Evolutionary conservation across 2,113 vertebrate genomes (phyloP), one percentile per base, ranked within the genome.

Genomic region (Stegostoma tigrinum): DNA sequence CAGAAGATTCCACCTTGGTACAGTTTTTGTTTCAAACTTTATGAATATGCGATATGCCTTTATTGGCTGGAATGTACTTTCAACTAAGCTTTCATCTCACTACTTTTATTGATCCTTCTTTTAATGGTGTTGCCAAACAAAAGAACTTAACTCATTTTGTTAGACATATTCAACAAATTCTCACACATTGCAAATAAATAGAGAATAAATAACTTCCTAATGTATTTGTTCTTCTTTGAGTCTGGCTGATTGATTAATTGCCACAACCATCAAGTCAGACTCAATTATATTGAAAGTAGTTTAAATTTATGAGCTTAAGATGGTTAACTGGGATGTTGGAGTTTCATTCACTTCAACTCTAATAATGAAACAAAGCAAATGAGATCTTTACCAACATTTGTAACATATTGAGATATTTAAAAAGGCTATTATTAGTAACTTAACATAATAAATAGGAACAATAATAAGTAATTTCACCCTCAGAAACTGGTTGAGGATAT

Each of bases 301-400:
- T 89, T 45, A 89, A 45, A 89, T 89, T 89, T 89, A 89, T 89
- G 86, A 89, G 86, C 86, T 48, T 24, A 89, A 89, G 75, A 48
- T 89, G 3, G 86, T 89, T 89, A 89, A 27, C 86, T 52, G 86
- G n/a, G 75, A 34, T 80, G 14, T 17, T n/a, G n/a, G 75, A 80
- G 34, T 38, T n/a, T 80, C 34, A 17, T 14, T 80, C 75, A 80
- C 86, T 89, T 52, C 24, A 55, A 24, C 86, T 14, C 86, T 89
- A 55, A 89, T 48, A 89, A 86, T 87, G 52, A 87, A 87, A 87
- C 85, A 89, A 24, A 52, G 86, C 86, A 89, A 89, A 55, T 89
- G 86, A 27, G 86, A 89, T 55, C 10, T 52, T 89, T 52, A 89
- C 27, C 45, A 55, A 45, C 48, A 89, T 89, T 89, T 55, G 48